These are phyloP conservation scores for Tenualosa ilisha DNA, from an alignment of 2,797 vertebrate genomes.

Conservation along the genomic window DNA sequence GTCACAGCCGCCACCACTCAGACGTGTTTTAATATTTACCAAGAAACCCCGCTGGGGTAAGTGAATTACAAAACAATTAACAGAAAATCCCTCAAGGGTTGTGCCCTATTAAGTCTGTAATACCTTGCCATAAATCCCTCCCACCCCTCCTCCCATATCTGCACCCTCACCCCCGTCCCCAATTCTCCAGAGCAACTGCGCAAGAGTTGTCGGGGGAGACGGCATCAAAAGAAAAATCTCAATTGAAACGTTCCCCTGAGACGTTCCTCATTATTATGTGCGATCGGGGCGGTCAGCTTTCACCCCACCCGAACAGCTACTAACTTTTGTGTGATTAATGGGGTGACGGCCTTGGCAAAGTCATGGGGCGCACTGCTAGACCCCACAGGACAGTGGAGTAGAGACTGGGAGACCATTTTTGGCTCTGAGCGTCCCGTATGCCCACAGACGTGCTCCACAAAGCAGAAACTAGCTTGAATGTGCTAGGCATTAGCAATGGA, in stretches of 20 bases:
- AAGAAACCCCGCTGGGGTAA: constrained; percentile 25
- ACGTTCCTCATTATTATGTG: constrained; percentile 79
- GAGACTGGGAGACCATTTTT: constrained; percentile 45
- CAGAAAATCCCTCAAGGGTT: constrained; percentile 57
- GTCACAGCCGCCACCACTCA: neutral
- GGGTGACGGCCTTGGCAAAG: constrained; percentile 76
- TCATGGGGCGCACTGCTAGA: constrained; percentile 69
- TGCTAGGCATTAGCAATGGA: neutral
- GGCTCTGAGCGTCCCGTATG: neutral
- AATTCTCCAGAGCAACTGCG: constrained; percentile 10
- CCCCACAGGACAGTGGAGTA: constrained; percentile 71
- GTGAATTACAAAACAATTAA: constrained; percentile 65
- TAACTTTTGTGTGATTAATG: constrained; percentile 92
- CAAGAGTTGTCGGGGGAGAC: constrained; percentile 59
- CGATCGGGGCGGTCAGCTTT: constrained; percentile 72
- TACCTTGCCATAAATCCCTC: constrained; percentile 66
- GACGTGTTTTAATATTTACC: constrained; percentile 16
- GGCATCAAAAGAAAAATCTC: constrained; percentile 79
- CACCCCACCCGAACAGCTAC: constrained; percentile 71
- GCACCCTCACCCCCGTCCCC: too few species aligned
- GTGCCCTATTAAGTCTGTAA: constrained; percentile 61
- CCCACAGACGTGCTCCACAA: constrained; percentile 21
- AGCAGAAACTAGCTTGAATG: neutral
- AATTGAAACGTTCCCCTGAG: constrained; percentile 77
- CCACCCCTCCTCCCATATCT: neutral